Conservation (phyloP, 2,797 vertebrate species). For the Takifugu ocellatus region DNA sequence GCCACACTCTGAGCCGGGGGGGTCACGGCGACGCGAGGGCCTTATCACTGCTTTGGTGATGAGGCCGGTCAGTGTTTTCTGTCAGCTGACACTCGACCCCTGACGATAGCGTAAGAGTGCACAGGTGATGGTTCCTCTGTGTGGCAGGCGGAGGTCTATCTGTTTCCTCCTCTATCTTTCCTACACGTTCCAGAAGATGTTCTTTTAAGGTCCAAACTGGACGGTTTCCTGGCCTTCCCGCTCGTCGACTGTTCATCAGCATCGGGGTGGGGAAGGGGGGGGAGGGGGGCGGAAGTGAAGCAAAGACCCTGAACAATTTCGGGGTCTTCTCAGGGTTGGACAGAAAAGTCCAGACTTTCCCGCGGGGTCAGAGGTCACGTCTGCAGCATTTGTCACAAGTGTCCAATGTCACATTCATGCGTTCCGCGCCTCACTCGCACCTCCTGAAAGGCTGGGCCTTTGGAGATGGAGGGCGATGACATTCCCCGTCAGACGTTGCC, state of each 20-base stretch:
- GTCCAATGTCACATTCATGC: conserved; percentile 23
- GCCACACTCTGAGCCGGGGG: conserved; percentile 10
- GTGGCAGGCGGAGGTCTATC: conserved; percentile 63
- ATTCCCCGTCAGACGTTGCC: conserved; percentile 28
- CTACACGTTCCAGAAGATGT: conserved; percentile 75
- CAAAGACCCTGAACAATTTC: too few species aligned
- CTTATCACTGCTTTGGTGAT: conserved; percentile 60
- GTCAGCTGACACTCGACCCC: conserved; percentile 72
- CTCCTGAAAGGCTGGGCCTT: conserved; percentile 17
- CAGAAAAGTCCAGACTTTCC: conserved; percentile 1
- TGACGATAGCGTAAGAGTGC: conserved; percentile 57
- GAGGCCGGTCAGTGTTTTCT: conserved; percentile 65
- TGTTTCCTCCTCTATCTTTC: conserved; percentile 68
- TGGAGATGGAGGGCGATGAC: conserved; percentile 20
- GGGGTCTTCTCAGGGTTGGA: too few species aligned
- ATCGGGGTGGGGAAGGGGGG: too few species aligned
- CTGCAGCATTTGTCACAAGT: conserved; percentile 20
- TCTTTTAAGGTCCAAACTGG: conserved; percentile 20
- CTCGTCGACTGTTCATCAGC: too few species aligned
- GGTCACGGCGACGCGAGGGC: conserved; percentile 36
- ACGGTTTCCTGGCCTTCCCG: too few species aligned
- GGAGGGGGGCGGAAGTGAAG: too few species aligned
- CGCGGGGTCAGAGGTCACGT: conserved; percentile 37
- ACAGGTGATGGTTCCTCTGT: conserved; percentile 12
- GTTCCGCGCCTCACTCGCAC: conserved; percentile 15